Evolutionary conservation across 53 echinoderm and acorn worm species (phyloP).

Genomic region (Crossaster papposus): DNA sequence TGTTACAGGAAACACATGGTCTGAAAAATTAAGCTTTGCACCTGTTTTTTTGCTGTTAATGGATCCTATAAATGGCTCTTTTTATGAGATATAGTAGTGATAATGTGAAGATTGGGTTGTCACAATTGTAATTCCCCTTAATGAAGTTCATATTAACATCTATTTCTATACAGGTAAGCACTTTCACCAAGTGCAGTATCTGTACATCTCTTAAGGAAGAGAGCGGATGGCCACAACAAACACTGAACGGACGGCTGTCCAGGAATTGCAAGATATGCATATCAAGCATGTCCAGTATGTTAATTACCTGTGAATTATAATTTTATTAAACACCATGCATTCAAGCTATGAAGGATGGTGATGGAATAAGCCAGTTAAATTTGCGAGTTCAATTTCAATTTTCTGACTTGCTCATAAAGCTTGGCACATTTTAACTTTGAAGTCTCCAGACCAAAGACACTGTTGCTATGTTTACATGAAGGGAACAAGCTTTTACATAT

Average conservation of each 20-base stretch:
- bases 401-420: no score
- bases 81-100: no score
- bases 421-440: no score
- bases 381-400: background rate
- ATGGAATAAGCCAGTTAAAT: background rate
- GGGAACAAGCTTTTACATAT: no score
- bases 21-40: no score
- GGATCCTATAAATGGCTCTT: no score
- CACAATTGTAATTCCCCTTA: no score
- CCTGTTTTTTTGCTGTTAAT: no score
- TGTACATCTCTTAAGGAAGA: background rate
- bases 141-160: background rate
- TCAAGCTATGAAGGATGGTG: background rate
- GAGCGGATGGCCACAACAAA: background rate
- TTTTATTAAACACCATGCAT: background rate
- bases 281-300: slow-evolving; percentile 11
- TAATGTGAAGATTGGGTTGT: no score
- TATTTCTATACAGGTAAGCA: slow-evolving; percentile 8
- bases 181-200: slow-evolving; percentile 8
- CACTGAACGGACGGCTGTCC: background rate
- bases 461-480: no score
- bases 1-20: no score
- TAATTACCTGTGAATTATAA: background rate
- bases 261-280: background rate
- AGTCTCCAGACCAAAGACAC: no score